Conservation (phyloP, 2,797 vertebrate genomes). For the Alfaro cultratus region DNA sequence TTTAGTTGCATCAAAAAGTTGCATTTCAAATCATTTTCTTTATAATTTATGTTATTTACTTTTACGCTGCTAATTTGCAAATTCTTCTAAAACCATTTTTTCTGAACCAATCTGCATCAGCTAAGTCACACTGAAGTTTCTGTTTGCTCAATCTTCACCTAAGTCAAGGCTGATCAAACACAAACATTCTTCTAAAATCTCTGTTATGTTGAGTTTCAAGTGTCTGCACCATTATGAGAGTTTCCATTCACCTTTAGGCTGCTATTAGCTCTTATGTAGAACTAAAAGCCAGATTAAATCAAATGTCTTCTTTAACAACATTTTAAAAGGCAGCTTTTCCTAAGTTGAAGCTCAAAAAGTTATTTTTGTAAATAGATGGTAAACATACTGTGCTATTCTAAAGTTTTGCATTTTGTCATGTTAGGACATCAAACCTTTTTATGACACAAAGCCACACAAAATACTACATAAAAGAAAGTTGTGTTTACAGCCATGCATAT, state of each 20-base stretch:
- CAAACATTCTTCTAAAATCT: neutral
- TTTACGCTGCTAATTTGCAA: neutral
- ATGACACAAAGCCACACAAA: neutral
- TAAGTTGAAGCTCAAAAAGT: neutral
- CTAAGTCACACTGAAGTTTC: neutral
- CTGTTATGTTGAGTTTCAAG: constrained; percentile 12
- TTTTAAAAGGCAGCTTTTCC: neutral
- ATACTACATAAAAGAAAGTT: neutral
- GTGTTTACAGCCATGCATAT: neutral
- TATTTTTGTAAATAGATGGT: neutral
- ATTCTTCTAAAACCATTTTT: neutral
- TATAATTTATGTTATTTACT: neutral
- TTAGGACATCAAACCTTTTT: neutral
- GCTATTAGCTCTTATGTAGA: constrained; percentile 32
- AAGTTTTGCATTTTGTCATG: neutral
- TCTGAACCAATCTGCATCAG: neutral
- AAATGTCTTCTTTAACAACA: constrained; percentile 28
- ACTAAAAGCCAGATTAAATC: constrained; percentile 40
- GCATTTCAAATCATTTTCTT: neutral
- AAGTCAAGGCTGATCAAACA: neutral
- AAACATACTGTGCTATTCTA: neutral
- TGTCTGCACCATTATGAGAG: neutral
- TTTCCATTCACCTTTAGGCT: neutral
- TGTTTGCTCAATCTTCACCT: neutral
- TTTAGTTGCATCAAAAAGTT: neutral